These are phyloP conservation scores for Pedicia rivosa DNA, from an alignment of 2,888 invertebrate species.

Conservation along the genomic window DNA sequence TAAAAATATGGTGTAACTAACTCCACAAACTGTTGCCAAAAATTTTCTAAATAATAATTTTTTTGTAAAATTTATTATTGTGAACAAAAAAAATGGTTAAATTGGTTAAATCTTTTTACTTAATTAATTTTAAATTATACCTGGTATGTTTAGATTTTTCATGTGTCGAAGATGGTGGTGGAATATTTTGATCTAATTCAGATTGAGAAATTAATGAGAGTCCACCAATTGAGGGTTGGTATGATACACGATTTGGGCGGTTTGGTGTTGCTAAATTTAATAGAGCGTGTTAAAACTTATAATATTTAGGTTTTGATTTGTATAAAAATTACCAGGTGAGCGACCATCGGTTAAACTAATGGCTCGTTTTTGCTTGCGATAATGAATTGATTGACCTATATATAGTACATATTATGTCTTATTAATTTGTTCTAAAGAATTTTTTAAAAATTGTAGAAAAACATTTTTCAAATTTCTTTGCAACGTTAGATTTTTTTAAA, in stretches of 20 bases:
- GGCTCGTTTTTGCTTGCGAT: constrained; percentile 1
- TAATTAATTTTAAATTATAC: too few species aligned
- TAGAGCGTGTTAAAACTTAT: too few species aligned
- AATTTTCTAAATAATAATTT: constrained; percentile 39
- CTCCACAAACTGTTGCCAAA: constrained; percentile 42
- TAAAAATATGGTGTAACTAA: constrained; percentile 50
- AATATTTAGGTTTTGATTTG: too few species aligned
- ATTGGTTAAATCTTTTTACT: neutral
- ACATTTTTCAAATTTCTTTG: too few species aligned
- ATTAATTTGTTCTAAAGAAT: too few species aligned
- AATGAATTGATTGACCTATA: neutral
- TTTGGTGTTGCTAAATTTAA: too few species aligned
- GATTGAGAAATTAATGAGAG: constrained; percentile 5
- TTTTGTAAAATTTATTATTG: neutral
- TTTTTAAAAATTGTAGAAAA: too few species aligned
- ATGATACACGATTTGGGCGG: neutral
- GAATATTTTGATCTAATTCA: constrained; percentile 22
- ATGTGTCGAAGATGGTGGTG: constrained; percentile 32
- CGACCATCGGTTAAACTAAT: too few species aligned
- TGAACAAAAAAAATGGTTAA: neutral
- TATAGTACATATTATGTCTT: too few species aligned
- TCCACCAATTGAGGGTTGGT: constrained; percentile 2
- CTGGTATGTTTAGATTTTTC: constrained; percentile 33
- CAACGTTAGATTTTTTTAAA: too few species aligned
- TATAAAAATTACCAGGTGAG: too few species aligned